Conservation (phyloP, 2,113 vertebrate genomes). For the Zapornia atra region DNA sequence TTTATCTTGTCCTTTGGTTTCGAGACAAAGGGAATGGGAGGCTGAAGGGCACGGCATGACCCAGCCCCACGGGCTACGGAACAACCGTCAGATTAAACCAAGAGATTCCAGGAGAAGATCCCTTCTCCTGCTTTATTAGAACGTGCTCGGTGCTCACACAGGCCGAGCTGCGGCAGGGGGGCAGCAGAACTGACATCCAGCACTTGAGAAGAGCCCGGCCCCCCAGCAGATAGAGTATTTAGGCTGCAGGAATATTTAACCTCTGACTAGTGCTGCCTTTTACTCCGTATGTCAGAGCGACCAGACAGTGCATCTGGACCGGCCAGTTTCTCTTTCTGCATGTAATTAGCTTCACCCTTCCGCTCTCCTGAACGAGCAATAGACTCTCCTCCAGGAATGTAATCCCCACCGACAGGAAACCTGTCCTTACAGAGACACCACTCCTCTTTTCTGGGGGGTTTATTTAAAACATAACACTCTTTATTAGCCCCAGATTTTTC, state of each 20-base stretch:
- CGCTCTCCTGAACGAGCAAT: slow-evolving; percentile 12
- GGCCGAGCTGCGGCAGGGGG: background rate
- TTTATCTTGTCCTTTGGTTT: background rate
- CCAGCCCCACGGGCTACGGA: background rate
- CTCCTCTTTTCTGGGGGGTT: slow-evolving; percentile 11
- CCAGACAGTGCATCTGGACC: background rate
- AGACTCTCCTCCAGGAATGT: background rate
- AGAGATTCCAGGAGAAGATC: background rate
- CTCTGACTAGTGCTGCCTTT: background rate
- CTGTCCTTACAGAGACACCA: background rate
- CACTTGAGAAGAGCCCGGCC: background rate
- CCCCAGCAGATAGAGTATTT: background rate
- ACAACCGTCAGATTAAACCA: accelerated
- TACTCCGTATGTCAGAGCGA: background rate
- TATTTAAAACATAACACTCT: background rate
- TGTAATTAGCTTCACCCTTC: slow-evolving; percentile 14
- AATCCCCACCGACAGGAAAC: background rate
- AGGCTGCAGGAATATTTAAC: background rate
- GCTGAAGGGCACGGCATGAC: background rate
- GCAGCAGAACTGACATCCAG: background rate
- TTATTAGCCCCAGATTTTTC: slow-evolving; percentile 41
- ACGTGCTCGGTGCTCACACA: background rate
- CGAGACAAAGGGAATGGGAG: background rate
- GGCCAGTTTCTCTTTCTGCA: slow-evolving; percentile 10
- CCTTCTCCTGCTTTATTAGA: background rate